These are phyloP conservation scores for Capreolus pygargus DNA, from an alignment of 2,113 vertebrate species.

Conservation along the genomic window DNA sequence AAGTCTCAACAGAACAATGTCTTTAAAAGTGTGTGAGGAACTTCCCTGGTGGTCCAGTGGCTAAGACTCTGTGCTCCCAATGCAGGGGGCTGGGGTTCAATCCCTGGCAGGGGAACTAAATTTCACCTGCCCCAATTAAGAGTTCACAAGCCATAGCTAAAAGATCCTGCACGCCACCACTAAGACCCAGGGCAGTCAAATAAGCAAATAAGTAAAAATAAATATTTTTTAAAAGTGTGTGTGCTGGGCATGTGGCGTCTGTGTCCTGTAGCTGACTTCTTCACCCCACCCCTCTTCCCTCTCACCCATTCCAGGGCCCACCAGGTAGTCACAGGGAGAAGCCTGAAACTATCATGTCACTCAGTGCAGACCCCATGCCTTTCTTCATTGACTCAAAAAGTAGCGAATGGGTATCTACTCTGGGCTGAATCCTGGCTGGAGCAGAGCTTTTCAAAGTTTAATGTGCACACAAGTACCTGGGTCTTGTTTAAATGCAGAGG, in stretches of 20 bases:
- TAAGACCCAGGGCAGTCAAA: neutral
- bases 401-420: neutral
- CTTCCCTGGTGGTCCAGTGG: neutral
- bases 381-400: neutral
- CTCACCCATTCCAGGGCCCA: neutral
- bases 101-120: neutral
- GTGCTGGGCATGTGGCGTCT: accelerated
- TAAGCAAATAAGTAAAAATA: neutral
- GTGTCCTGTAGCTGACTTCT: neutral
- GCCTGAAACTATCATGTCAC: neutral
- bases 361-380: neutral
- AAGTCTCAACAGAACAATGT: neutral
- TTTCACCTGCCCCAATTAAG: neutral
- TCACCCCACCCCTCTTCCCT: no score
- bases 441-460: neutral
- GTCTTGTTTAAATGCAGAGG: neutral
- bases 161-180: neutral
- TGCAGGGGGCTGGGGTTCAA: neutral
- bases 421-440: neutral
- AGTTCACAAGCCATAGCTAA: neutral
- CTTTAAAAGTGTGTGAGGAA: neutral
- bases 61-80: neutral
- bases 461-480: no score
- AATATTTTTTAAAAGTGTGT: neutral
- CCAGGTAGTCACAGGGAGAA: neutral